A percentile compares a stretch with the other conserved stretches of the same genome.
Conservation (phyloP, 2,797 vertebrate genomes). For the Enteromius radiatus region DNA sequence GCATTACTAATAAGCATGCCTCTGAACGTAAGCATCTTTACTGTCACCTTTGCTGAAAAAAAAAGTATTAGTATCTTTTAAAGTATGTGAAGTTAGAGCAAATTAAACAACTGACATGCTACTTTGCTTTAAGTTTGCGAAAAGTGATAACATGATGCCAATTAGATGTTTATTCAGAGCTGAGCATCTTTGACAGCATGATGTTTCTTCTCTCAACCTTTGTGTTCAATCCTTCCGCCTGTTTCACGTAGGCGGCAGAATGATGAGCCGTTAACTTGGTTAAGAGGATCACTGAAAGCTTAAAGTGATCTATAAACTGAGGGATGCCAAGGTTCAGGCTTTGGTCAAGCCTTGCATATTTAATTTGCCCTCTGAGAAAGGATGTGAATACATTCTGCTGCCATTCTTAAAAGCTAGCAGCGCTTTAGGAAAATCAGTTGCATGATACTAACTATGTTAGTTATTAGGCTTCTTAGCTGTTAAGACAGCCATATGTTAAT, state of each 20-base stretch:
- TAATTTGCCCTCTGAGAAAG: slow-evolving; percentile 53
- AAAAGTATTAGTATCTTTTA: neutral
- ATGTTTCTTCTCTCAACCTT: slow-evolving; percentile 9
- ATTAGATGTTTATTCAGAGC: neutral
- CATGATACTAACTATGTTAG: neutral
- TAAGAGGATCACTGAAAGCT: slow-evolving; percentile 59
- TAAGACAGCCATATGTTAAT: neutral
- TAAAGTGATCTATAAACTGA: slow-evolving; percentile 59
- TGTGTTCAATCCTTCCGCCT: slow-evolving; percentile 11
- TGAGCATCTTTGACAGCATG: neutral
- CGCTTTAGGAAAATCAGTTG: neutral
- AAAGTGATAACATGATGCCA: neutral
- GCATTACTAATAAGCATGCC: neutral
- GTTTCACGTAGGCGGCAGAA: slow-evolving; percentile 48
- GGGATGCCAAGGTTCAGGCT: slow-evolving; percentile 51
- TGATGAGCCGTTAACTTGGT: slow-evolving; percentile 59
- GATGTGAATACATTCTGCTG: slow-evolving; percentile 25
- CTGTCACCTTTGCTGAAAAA: neutral
- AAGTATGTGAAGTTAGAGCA: too few relatives aligned
- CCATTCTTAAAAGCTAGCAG: neutral
- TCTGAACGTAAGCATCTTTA: neutral
- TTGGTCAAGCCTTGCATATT: slow-evolving; percentile 52
- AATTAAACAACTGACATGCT: neutral
- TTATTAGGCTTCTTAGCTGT: neutral
- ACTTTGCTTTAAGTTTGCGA: neutral